Evolutionary conservation across 2,888 invertebrate genomes (phyloP), one percentile per base, ranked within the genome.

Genomic region (Drosophila seclusa): DNA sequence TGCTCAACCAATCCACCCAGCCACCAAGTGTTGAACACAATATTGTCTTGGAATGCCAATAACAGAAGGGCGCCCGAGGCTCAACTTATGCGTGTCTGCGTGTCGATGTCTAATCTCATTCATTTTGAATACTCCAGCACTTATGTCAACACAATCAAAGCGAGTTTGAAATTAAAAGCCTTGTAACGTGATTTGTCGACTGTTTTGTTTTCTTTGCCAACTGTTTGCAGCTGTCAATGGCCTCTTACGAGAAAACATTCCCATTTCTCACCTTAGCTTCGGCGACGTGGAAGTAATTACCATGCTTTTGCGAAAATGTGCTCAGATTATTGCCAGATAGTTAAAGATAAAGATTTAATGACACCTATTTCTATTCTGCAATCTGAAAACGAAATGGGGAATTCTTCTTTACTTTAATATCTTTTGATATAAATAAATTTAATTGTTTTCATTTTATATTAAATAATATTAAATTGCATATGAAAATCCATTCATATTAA

Each of bases 91-190:
- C 53, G 53, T 42, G 61, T 55, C 54, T 50, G 42, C 42, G 54
- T 57, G 50, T 52, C 36, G 64, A 52, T 59, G 65, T 67, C 49
- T 70, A 78, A 72, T 69, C 71, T 53, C 55, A 72, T 60, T 76
- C 64, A 68, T 61, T 73, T 78, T 68, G 68, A 78, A 60, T 76
- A 72, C 42, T 40, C 27, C 13, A 68, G 58, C 76, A 66, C 62
- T 75, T 73, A 59, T 72, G 79, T 75, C 76, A 77, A 82, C 68
- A 59, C 64, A 73, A 71, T 58, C 68, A 53, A 67, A 70, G 53
- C 60, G 59, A 72, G 66, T 57, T 58, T 73, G 31, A 69, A 77
- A 68, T 68, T 64, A 62, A 77, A 62, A 58, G 49, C 66, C 54
- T 31, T 54, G 50, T 52, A 68, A 68, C 42, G 45, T 54, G 32